Conservation (phyloP, 2,113 vertebrate species). For the Albula glossodonta region DNA sequence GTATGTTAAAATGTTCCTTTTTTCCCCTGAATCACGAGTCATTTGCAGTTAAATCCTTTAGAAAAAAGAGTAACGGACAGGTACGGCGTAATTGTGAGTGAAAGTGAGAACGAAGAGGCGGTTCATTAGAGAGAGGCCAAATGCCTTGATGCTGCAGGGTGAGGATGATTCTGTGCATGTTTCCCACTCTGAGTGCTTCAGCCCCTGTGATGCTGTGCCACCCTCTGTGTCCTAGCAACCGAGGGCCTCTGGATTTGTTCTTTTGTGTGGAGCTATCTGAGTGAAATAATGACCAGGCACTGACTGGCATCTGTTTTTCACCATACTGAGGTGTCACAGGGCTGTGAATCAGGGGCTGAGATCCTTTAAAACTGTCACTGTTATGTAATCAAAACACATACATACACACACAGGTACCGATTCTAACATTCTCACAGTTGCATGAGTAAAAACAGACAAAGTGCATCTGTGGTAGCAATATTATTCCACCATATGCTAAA, state of each 20-base stretch:
- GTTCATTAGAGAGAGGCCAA: not conserved
- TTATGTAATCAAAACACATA: not conserved
- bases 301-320: not conserved
- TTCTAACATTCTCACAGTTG: not conserved
- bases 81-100: not conserved
- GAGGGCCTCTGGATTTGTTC: not conserved
- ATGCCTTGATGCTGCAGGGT: not conserved
- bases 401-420: not conserved
- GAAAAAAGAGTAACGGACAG: not conserved
- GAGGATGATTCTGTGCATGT: not conserved
- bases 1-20: too few species aligned
- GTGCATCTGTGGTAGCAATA: constrained; percentile 15
- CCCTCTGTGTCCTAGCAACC: not conserved
- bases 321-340: not conserved
- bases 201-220: not conserved
- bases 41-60: not conserved
- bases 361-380: not conserved
- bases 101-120: not conserved
- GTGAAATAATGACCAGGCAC: not conserved
- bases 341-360: not conserved
- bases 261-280: not conserved
- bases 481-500: not conserved
- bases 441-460: constrained; percentile 13
- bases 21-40: too few species aligned
- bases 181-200: not conserved